Evolutionary conservation across 1,140 invertebrate genomes (phyloP).

Genomic region (Plectus sambesii): DNA sequence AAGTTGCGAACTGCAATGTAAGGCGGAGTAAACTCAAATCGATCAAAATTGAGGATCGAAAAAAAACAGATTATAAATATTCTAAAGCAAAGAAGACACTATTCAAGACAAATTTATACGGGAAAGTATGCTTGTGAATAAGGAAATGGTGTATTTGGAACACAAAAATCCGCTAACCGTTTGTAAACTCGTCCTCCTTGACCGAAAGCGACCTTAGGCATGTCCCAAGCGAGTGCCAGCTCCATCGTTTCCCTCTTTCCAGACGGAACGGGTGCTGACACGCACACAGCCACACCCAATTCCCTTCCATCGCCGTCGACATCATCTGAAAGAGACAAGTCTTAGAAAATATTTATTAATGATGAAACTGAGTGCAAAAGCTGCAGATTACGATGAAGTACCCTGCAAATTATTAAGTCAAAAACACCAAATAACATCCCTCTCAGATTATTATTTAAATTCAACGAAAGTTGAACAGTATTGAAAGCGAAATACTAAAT

Average conservation of each 20-base stretch:
- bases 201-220: slow-evolving; percentile 35
- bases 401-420: no score
- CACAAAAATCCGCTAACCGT: slow-evolving; percentile 17
- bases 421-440: no score
- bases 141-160: neutral
- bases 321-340: no score
- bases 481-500: no score
- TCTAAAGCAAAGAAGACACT: neutral
- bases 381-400: no score
- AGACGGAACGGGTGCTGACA: slow-evolving; percentile 14
- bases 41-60: slow-evolving; percentile 1
- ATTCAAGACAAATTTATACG: slow-evolving; percentile 15
- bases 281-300: slow-evolving; percentile 29
- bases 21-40: no score
- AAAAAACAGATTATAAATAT: neutral
- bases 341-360: no score
- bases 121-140: neutral
- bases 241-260: slow-evolving; percentile 14
- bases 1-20: neutral
- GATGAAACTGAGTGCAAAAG: no score
- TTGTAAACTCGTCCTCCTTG: slow-evolving; percentile 20
- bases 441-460: no score
- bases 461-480: no score
- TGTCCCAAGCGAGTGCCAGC: slow-evolving; percentile 36
- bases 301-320: slow-evolving; percentile 6